Percentiles rank a stretch among this genome's conserved stretches.
Evolutionary conservation across 2,888 invertebrate genomes (phyloP).

Genomic region (Mechanitis messenoides): DNA sequence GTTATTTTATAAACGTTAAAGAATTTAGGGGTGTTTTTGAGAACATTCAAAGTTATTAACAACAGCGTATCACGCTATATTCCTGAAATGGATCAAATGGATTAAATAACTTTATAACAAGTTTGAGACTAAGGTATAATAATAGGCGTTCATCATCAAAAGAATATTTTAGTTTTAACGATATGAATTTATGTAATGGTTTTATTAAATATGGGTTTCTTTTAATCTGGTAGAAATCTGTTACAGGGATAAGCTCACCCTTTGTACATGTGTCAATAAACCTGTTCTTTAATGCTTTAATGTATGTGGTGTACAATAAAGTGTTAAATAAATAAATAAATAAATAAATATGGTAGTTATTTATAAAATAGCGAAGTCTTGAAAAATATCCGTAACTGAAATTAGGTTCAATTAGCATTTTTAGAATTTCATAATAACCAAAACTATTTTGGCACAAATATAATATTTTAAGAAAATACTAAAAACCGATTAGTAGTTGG

Average conservation of each 20-base stretch:
- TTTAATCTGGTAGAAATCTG: too few species aligned
- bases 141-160: neutral
- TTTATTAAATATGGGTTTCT: too few species aligned
- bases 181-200: neutral
- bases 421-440: constrained; percentile 15
- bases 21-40: constrained; percentile 38
- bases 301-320: too few species aligned
- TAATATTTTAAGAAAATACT: constrained; percentile 18
- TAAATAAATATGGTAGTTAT: too few species aligned
- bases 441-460: constrained; percentile 15
- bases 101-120: constrained; percentile 24
- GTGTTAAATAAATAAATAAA: too few species aligned
- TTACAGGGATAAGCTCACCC: too few species aligned
- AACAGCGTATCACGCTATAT: constrained; percentile 40
- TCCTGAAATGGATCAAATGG: constrained; percentile 21
- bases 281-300: too few species aligned
- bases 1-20: constrained; percentile 35
- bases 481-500: constrained; percentile 24
- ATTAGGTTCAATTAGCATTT: neutral
- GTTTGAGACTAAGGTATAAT: constrained; percentile 3
- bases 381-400: too few species aligned
- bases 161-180: neutral
- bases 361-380: too few species aligned
- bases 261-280: too few species aligned
- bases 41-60: constrained; percentile 40